Base-by-base conservation (phyloP, 2,113 vertebrate species). In the Microtus pennsylvanicus region DNA sequence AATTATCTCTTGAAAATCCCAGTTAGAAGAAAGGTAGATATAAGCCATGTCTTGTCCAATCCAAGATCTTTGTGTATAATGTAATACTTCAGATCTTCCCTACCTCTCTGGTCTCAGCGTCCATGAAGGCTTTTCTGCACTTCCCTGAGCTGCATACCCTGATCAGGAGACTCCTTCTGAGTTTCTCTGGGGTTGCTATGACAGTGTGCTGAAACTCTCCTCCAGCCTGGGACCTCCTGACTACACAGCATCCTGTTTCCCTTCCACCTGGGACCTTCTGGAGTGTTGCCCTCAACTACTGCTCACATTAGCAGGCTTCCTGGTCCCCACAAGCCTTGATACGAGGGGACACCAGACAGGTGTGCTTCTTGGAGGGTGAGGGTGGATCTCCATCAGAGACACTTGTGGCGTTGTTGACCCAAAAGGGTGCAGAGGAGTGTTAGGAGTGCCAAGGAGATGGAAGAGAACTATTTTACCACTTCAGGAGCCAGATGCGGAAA, bases 161-260 rank as follows among this genome's bases (percentile, higher is more conserved):
- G 1, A 9, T 24, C 1, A 28, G 12, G 33, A 3, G 45, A 9
- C n/a, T 11, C 65, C 30, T n/a, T 30, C 92, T 24, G 11, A 28
- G 19, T 30, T 38, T 33, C 16, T 33, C n/a, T 4, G 0, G 2
- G 47, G 12, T 52, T 81, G n/a, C 38, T 83, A 4, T 0, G 0
- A 35, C 42, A 16, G 19, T 0, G 4, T 30, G 2, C 11, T 38
- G 3, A 55, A 35, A 80, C 5, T 5, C 45, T 67, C 76, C 70
- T 21, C n/a, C 4, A 22, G 95, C 72, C 35, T 45, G 1, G 45
- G 89, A 89, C 70, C 30, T 38, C 80, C 8, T 0, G 7, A 81
- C 14, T 33, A 13, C n/a, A 50, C 88, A 8, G 0, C 22, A 74
- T 63, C 67, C 67, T 9, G 19, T 35, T 17, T 65, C 26, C 61